Evolutionary conservation across 2,797 vertebrate genomes (phyloP), one percentile per base, ranked within the genome.

Genomic region (Phrynocephalus guinanensis): DNA sequence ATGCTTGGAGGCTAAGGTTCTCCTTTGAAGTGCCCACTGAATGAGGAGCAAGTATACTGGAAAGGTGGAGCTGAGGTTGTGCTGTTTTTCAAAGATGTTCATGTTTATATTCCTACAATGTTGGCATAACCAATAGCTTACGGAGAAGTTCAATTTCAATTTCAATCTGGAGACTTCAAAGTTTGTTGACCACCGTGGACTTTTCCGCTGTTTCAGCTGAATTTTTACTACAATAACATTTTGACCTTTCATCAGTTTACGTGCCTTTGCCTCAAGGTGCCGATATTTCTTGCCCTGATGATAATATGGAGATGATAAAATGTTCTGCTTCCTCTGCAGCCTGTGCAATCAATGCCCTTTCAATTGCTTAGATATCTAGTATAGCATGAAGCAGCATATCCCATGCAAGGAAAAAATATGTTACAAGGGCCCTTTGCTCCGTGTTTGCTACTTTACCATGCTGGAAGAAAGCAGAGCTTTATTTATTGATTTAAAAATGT

Each of bases 231-330:
- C 8, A n/a, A 28, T n/a, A 52, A 52, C 52, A 79, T 24, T 79
- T 50, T 3, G 70, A 50, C 50, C 11, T 48, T 67, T 10, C 26
- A 33, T 18, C 70, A 50, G 5, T 44, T 56, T 9, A n/a, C 9
- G 50, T 86, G 15, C 4, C 82, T 82, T 75, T 63, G 60, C 79
- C 86, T 75, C 79, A 52, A 50, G 71, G n/a, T 75, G 79, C 38
- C 71, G 73, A 56, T 82, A 20, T 66, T 82, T 66, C 13, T 56
- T 6, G 10, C 30, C 44, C 6, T 60, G n/a, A 9, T 72, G 7
- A 22, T 44, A 44, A 66, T 44, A 66, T 26, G 15, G 68, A n/a
- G 18, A 8, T 82, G 60, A 1, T 18, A 67, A 50, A 16, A 16
- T 20, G 18, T 22, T 4, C 22, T 63, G 7, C 33, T 75, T 76